Evolutionary conservation across 2,797 vertebrate genomes (phyloP), one percentile per base, ranked within the genome.

Genomic region (Semaprochilodus insignis): DNA sequence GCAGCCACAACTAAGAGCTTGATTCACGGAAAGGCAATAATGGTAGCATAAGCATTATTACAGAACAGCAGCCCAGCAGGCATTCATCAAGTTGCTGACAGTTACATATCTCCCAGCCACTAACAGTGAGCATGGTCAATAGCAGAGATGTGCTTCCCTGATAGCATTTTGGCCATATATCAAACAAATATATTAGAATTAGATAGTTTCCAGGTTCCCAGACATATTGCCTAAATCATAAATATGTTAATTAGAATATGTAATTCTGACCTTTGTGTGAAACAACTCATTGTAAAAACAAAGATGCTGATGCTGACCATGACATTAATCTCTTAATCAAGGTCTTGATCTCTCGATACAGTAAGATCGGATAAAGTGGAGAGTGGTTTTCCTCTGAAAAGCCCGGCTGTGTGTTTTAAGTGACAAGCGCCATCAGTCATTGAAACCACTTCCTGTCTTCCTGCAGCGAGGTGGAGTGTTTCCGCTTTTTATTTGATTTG

Each of bases 401-500:
- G 80, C 89, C 75, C 76, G 81, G 89, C 89, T 80, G 76, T 88
- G 82, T 72, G 80, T 81, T 87, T 90, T 88, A 91, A 89, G 85
- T 88, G 87, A 90, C 81, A 75, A 82, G 83, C 88, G 83, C 85
- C 88, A 90, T 91, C 87, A 92, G 85, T 89, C 83, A 87, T 62
- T 82, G 54, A 81, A 80, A 90, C 83, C 87, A 86, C 90, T 89
- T 91, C 88, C 89, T 86, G 86, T 89, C 88, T 90, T 91, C 86
- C 85, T 89, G 88, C 83, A 44, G 83, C 48, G 84, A 90, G 89
- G 78, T 86, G 84, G 87, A 83, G 87, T 85, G 92, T 91, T 93
- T 94, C 93, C 90, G 84, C 87, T 89, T 90, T 89, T 93, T 91
- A 94, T 94, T 93, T 91, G 91, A 94, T 95, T 93, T 92, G 91